Base-by-base conservation (phyloP, 2,888 invertebrate genomes). In the Caenorhabditis panamensis region DNA sequence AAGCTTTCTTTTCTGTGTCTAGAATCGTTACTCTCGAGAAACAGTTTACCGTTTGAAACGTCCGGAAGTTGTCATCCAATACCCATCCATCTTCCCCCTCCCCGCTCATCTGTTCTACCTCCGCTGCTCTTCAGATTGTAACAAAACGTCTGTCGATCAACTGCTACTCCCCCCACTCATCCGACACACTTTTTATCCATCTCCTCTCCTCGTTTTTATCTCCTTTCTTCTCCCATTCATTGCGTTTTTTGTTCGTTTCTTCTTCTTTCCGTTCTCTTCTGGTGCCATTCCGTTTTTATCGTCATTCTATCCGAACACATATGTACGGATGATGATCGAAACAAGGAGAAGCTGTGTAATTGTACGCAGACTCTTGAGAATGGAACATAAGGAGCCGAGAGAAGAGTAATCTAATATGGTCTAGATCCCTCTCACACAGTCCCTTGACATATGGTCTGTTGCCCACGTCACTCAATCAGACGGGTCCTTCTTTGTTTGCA, bases 131-230 rank as follows among this genome's bases (percentile, higher is more conserved):
- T 56, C 37, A 13, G 37, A 58, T 58, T 58, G 58, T 58, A 58
- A 58, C 58, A 58, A 58, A 58, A 58, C 58, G 37, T 31, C 36
- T 58, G 58, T 56, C 54, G 54, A 47, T 47, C 47, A 47, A 28
- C 54, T 49, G 37, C 66, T 41, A 26, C 41, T 24, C 28, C 9
- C 36, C n/a, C 28, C 51, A 16, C 54, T 37, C 24, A 26, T 28
- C 11, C 58, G 20, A 31, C 49, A 24, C 41, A 41, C 37, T 51
- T 37, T 22, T 49, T 69, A 36, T 59, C 37, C 56, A 31, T 68
- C 36, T 47, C 16, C 47, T 22, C 31, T 47, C 9, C 44, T 63
- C 49, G 28, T 24, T 41, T 22, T 8, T 44, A 16, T 41, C 8
- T 20, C 36, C 61, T 24, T 16, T 24, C 26, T 44, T 24, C 31